Percentiles rank a stretch among this genome's conserved stretches.
Evolutionary conservation across 1,140 invertebrate species (phyloP).

Genomic region (Bombus vancouverensis): DNA sequence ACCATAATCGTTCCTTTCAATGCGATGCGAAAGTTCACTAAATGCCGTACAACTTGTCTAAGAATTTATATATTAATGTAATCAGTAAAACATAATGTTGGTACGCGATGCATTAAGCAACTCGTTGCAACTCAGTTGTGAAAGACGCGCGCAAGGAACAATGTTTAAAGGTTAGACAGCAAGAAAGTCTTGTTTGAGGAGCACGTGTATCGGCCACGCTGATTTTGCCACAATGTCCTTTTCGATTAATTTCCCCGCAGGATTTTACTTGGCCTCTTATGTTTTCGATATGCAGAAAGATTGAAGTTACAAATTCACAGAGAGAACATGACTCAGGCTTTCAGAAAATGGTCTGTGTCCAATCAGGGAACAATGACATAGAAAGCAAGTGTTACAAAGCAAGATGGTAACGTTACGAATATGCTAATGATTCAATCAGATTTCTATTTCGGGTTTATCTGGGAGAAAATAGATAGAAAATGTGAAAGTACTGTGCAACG

Average conservation of each 20-base stretch:
- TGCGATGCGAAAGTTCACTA: neutral
- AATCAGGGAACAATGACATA: no score
- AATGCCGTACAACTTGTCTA: neutral
- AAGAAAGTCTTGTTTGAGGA: neutral
- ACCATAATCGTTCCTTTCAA: neutral
- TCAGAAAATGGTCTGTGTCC: no score
- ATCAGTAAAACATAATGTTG: neutral
- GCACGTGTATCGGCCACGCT: neutral
- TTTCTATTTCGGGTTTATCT: neutral
- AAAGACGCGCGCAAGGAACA: neutral
- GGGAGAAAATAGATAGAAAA: neutral
- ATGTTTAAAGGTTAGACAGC: conserved; percentile 37
- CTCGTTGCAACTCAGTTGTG: neutral
- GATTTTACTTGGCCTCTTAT: neutral
- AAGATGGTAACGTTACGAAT: no score
- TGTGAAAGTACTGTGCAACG: neutral
- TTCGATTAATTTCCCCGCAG: neutral
- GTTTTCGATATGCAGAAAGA: neutral
- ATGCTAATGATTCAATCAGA: no score
- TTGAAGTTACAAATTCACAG: no score
- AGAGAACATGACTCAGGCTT: no score
- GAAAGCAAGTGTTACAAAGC: no score
- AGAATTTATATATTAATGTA: conserved; percentile 11
- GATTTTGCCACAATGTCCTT: neutral
- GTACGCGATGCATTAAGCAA: conserved; percentile 10